A percentile compares a stretch with the other conserved stretches of the same genome.
phyloP scores from a whole-genome alignment of 2,797 vertebrate species.

The Manis crassicaudata region DNA sequence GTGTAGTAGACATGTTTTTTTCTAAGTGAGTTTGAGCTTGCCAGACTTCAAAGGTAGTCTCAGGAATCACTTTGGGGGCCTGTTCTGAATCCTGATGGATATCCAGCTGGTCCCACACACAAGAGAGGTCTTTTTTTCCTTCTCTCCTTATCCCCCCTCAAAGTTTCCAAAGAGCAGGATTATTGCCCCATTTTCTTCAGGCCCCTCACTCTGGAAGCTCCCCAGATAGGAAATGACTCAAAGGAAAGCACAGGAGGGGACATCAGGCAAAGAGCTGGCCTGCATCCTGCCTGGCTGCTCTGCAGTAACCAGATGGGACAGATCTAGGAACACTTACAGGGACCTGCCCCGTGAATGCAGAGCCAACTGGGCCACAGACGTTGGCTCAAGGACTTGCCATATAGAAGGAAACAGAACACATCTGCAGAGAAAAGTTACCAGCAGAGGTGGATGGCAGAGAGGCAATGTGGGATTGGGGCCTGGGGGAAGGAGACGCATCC shows the following conservation, averaged over 20 bases:
- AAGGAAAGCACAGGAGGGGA: neutral
- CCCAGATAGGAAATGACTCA: neutral
- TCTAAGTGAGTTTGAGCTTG: neutral
- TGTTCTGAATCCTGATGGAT: neutral
- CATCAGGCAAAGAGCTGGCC: neutral
- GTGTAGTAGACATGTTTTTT: too few relatives aligned
- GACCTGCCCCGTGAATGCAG: neutral
- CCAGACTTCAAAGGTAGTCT: neutral
- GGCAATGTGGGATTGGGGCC: accelerated
- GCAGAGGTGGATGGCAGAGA: neutral
- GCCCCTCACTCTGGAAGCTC: neutral
- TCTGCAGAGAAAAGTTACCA: neutral
- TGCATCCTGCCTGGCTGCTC: neutral
- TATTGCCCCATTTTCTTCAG: neutral
- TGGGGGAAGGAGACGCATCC: accelerated
- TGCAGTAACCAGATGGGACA: neutral
- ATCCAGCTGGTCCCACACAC: neutral
- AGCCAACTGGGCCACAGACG: neutral
- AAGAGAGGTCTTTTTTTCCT: neutral
- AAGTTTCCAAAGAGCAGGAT: neutral
- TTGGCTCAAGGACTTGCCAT: neutral
- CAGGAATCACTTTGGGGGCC: neutral
- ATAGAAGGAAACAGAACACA: neutral
- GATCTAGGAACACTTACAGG: neutral
- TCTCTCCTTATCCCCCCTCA: neutral